Evolutionary conservation across 1,140 invertebrate genomes (phyloP).

Genomic region (Hyles vespertilio): DNA sequence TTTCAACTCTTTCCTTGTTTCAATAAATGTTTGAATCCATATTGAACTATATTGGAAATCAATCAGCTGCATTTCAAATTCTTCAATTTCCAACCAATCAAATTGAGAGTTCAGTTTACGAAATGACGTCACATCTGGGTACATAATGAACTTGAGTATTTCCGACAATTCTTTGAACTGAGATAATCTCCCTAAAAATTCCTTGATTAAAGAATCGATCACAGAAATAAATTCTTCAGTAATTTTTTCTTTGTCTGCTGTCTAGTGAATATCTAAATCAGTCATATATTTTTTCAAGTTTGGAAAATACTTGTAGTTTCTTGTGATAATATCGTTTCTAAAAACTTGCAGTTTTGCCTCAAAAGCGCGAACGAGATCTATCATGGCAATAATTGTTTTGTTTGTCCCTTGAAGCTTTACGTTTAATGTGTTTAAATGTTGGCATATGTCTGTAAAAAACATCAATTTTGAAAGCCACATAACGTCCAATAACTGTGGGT

Average conservation of each 20-base stretch:
- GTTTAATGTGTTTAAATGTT: conserved; percentile 34
- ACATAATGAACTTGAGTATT: conserved; percentile 25
- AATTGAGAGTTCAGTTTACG: conserved; percentile 3
- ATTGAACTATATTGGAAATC: conserved; percentile 26
- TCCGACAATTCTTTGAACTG: conserved; percentile 35
- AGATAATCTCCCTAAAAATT: conserved; percentile 28
- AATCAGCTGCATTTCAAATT: conserved; percentile 38
- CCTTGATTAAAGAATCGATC: conserved; percentile 33
- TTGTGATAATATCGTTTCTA: conserved; percentile 23
- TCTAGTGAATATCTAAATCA: conserved; percentile 20
- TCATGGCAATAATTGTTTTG: conserved; percentile 29
- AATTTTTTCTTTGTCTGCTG: conserved; percentile 24
- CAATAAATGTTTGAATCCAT: conserved; percentile 21
- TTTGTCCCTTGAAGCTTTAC: conserved; percentile 28
- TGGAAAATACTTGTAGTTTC: conserved; percentile 27
- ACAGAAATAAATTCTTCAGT: conserved; percentile 34
- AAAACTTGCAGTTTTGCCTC: conserved; percentile 31
- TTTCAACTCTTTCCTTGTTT: conserved; percentile 27
- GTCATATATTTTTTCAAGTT: conserved; percentile 20
- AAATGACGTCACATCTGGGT: conserved; percentile 19
- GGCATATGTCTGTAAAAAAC: conserved; percentile 27
- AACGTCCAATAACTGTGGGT: conserved; percentile 29
- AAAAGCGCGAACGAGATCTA: conserved; percentile 18
- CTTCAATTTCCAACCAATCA: conserved; percentile 33
- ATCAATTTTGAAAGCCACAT: conserved; percentile 38